Percentiles rank a stretch among this genome's conserved stretches.
These are phyloP conservation scores for Popillia japonica DNA, from an alignment of 1,140 invertebrate species.

Conservation along the genomic window DNA sequence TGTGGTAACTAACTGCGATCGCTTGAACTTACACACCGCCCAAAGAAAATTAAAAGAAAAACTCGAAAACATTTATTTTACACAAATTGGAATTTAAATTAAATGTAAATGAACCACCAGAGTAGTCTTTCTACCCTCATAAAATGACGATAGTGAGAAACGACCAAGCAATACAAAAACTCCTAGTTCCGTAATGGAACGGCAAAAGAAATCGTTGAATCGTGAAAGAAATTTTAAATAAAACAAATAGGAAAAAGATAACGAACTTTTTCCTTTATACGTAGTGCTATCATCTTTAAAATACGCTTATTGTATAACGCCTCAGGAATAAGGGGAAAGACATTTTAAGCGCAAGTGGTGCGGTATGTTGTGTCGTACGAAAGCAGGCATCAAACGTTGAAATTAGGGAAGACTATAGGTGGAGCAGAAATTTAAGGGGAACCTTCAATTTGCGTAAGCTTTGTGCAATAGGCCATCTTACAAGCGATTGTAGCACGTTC, in stretches of 20 bases:
- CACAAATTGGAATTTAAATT: conserved; percentile 25
- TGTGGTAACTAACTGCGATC: too few species aligned
- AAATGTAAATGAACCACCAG: neutral
- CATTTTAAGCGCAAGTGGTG: neutral
- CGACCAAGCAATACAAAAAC: neutral
- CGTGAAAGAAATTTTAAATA: neutral
- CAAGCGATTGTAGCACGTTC: neutral
- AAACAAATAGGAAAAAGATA: neutral
- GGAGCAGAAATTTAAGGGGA: neutral
- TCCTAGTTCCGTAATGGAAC: neutral
- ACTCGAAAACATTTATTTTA: neutral
- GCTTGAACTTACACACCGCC: neutral
- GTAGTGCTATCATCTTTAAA: neutral
- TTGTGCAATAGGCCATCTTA: neutral
- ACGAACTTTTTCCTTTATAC: neutral
- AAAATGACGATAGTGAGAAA: neutral
- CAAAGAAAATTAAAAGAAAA: neutral
- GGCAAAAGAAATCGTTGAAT: neutral
- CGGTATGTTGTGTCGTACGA: neutral
- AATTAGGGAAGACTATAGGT: neutral
- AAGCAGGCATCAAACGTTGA: neutral
- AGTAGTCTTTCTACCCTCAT: neutral
- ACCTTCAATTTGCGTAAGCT: neutral
- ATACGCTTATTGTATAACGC: neutral
- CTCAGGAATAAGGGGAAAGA: neutral